Base-by-base conservation (phyloP, 2,113 vertebrate genomes). In the Sula dactylatra region DNA sequence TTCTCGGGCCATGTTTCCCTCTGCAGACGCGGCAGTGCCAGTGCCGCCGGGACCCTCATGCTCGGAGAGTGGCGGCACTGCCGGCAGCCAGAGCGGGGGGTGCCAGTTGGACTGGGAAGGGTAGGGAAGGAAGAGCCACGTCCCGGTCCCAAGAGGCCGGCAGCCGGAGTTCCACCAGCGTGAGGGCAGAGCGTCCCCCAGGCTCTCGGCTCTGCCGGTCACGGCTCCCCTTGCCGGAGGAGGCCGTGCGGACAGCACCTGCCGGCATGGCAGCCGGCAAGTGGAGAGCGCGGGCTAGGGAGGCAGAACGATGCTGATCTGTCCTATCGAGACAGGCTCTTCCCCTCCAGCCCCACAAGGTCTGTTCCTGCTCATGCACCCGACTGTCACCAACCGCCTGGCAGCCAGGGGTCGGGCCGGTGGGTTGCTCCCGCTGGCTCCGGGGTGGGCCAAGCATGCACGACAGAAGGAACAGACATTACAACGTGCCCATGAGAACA, bases 401-500 rank as follows among this genome's bases (percentile, higher is more conserved):
- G 6, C 59, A 66, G 83, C 36, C 8, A 14, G 71, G 84, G 80
- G 9, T 4, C 2, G 24, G 44, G 69, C 54, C 36, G 8, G 36
- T 5, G 59, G 62, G 31, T n/a, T n/a, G 62, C 55, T 49, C 65
- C 27, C 3, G 2, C 56, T 8, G 49, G 76, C 70, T 45, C 31
- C 1, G 2, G 44, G 26, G 54, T 2, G 44, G 49, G 44, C 70
- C 12, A 10, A 5, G 26, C 44, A 5, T 4, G 59, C 66, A 25
- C 2, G 21, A 80, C 73, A 18, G 64, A 95, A 97, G 95, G 95
- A 97, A 58, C 82, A 97, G 90, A 85, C 93, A 0, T 18, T 34
- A 95, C 93, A 76, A 67, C 16, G 19, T 88, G 94, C 94, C 95
- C 95, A 82, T 27, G 82, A 93, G 82, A 90, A 96, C 88, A 88